Conservation (phyloP, 2,888 invertebrate genomes). For the Synanthedon formicaeformis region DNA sequence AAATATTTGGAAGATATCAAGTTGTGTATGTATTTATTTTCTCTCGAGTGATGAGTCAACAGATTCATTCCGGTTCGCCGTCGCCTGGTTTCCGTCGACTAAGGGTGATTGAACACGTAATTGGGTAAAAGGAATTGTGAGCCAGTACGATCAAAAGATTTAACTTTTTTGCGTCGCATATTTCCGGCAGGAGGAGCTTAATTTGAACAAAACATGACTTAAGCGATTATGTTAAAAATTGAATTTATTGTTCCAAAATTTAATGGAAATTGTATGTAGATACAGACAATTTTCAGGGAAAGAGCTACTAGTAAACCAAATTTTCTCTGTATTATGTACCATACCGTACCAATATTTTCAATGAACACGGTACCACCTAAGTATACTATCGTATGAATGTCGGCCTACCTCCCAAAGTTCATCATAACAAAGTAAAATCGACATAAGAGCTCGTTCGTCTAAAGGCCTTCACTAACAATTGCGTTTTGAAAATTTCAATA, state of each 20-base stretch:
- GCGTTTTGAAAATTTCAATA: not conserved
- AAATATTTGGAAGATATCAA: slow-evolving; percentile 22
- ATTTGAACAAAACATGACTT: not conserved
- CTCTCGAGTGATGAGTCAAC: slow-evolving; percentile 21
- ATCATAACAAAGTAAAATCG: no score
- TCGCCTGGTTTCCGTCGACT: slow-evolving; percentile 5
- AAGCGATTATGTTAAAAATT: no score
- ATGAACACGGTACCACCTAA: no score
- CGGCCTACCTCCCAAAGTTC: no score
- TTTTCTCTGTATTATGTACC: no score
- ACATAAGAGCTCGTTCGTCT: not conserved
- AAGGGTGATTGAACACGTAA: slow-evolving; percentile 16
- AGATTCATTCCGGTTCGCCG: slow-evolving; percentile 10
- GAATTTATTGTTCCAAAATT: no score
- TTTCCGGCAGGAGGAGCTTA: not conserved
- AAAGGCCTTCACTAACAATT: not conserved
- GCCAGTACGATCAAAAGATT: slow-evolving; percentile 1
- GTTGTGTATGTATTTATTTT: slow-evolving; percentile 13
- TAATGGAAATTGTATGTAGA: no score
- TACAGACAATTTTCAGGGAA: no score
- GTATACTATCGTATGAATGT: no score
- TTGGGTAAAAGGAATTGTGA: slow-evolving; percentile 9
- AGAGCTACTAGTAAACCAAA: no score
- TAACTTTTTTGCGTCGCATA: not conserved
- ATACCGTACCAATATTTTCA: no score